Conservation (phyloP, 64 coral and sea anemone genomes). For the Pocillopora damicornis region DNA sequence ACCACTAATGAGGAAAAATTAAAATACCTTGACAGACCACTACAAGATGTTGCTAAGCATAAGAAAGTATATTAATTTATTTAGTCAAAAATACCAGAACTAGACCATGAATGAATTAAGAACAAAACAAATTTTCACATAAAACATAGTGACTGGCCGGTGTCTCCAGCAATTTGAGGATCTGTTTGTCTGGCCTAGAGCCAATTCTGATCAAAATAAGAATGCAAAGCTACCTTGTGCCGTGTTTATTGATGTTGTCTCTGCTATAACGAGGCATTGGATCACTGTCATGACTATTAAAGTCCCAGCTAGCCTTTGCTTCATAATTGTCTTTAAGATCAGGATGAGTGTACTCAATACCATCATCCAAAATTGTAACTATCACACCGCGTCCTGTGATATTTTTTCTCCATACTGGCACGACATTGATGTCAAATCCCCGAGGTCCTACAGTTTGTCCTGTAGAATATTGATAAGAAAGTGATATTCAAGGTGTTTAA, state of each 20-base stretch:
- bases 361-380: conserved; percentile 96
- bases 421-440: conserved; percentile 90
- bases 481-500: too few species aligned
- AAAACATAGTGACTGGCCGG: too few species aligned
- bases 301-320: conserved; percentile 84
- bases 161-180: too few species aligned
- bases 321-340: conserved; percentile 88
- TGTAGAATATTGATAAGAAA: conserved; percentile 10
- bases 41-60: not conserved
- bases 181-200: too few species aligned
- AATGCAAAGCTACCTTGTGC: conserved; percentile 68
- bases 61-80: too few species aligned
- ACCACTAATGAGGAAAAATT: not conserved
- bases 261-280: conserved; percentile 80
- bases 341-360: conserved; percentile 94
- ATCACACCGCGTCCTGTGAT: conserved; percentile 87
- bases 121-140: too few species aligned
- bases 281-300: conserved; percentile 76
- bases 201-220: not conserved
- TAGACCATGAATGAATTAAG: too few species aligned
- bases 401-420: conserved; percentile 83
- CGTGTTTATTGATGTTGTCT: conserved; percentile 96
- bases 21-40: not conserved
- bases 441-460: conserved; percentile 88
- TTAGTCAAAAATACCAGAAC: too few species aligned